Base-by-base conservation (phyloP, 2,888 invertebrate genomes). In the Criorhina ranunculi region DNA sequence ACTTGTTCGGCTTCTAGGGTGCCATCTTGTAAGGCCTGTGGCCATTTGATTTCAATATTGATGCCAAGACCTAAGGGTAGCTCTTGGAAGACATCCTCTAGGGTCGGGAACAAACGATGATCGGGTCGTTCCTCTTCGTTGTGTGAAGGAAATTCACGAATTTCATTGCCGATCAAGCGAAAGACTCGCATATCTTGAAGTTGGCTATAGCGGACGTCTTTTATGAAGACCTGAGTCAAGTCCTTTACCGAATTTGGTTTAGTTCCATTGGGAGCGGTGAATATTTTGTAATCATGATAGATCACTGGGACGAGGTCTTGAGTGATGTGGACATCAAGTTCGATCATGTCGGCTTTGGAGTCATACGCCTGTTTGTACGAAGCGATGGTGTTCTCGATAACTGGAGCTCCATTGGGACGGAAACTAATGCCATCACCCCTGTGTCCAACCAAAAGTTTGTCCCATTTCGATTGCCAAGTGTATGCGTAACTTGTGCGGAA, bases 11-110 rank as follows among this genome's bases (percentile, higher is more conserved):
- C 93, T 91, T 98, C 98, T 89, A 95, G 95, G 0, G 95, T 95
- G 19, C 98, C 98, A 90, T 96, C 96, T 91, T 95, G 93, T 55
- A 95, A 91, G 87, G 96, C 95, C 95, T 98, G 97, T 0, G 98
- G 98, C 96, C 98, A 99, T 92, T 99, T 99, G 75, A 99, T 95
- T 93, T 99, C 99, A 78, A 99, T 95, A 92, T 99, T 99, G 90
- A 99, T 99, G n/a, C 99, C 99, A 66, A 98, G 95, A 89, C 96
- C 95, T 1, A 93, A 93, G 89, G 98, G 96, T 44, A 99, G 93
- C 53, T 93, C 94, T 88, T 96, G 94, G 24, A 99, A 93, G n/a
- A 95, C 95, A 70, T 96, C 95, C 89, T 96, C 94, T 55, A 99
- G 93, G 0, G 97, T 97, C 0, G 99, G 99, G 90, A 99, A 99